Evolutionary conservation across 1,140 invertebrate species (phyloP).

Genomic region (Wiebesia pumilae): DNA sequence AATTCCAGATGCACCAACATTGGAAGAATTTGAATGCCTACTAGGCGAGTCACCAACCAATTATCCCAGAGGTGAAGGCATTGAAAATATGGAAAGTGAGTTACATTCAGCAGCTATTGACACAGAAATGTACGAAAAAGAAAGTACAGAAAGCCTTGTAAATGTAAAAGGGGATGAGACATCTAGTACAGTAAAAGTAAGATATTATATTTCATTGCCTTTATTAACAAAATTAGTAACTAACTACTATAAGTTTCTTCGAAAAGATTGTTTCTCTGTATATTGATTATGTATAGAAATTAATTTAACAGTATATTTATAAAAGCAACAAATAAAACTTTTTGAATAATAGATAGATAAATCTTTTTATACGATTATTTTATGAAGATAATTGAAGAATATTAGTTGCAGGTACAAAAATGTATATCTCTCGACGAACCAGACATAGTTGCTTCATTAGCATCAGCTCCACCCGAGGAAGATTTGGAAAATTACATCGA

Average conservation of each 20-base stretch:
- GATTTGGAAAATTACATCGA: constrained; percentile 53
- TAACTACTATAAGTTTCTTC: too few relatives aligned
- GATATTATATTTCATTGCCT: neutral
- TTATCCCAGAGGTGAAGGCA: constrained; percentile 69
- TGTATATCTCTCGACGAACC: constrained; percentile 57
- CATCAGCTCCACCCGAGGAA: constrained; percentile 30
- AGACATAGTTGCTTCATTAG: constrained; percentile 45
- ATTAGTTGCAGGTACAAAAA: constrained; percentile 34
- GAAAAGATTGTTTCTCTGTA: too few relatives aligned
- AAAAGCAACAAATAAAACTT: too few relatives aligned
- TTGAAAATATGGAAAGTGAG: constrained; percentile 74
- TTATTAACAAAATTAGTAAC: too few relatives aligned
- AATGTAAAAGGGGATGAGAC: constrained; percentile 30
- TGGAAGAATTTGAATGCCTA: constrained; percentile 73
- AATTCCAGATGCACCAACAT: constrained; percentile 71
- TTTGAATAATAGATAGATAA: too few relatives aligned
- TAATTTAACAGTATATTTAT: too few relatives aligned
- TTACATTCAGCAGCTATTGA: constrained; percentile 73
- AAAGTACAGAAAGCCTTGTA: constrained; percentile 54
- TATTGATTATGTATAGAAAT: too few relatives aligned
- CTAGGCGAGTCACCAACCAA: constrained; percentile 71
- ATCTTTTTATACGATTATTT: too few relatives aligned
- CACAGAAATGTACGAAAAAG: constrained; percentile 67
- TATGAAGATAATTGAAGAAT: neutral
- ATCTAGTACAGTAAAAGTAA: constrained; percentile 27